Percentiles rank a stretch among this genome's conserved stretches.
Evolutionary conservation across 2,888 invertebrate species (phyloP).

Genomic region (Lithophane socia): DNA sequence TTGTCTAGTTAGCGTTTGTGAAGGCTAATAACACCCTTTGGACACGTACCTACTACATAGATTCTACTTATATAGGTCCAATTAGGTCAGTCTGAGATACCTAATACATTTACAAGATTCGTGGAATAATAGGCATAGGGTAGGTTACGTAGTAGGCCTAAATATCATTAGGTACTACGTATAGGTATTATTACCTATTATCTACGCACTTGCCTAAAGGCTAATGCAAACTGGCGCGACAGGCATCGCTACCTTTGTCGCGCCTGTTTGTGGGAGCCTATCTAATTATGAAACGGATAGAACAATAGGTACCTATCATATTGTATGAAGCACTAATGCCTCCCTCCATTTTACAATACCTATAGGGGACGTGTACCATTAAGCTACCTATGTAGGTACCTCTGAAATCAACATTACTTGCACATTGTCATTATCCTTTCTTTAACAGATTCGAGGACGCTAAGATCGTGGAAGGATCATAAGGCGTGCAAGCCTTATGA

Average conservation of each 20-base stretch:
- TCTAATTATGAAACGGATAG: not conserved
- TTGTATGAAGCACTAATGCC: not conserved
- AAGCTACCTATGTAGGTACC: not conserved
- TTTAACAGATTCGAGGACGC: not conserved
- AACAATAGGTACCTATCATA: not conserved
- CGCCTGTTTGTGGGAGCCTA: not conserved
- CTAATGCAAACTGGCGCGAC: no score
- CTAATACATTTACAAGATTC: not conserved
- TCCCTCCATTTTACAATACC: not conserved
- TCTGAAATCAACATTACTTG: not conserved
- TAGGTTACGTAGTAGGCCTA: not conserved
- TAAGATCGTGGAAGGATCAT: not conserved
- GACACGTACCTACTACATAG: not conserved
- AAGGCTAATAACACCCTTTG: slow-evolving; percentile 14
- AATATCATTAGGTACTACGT: not conserved
- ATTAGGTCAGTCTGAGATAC: no score
- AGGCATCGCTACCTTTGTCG: no score
- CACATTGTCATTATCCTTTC: not conserved
- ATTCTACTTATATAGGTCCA: not conserved
- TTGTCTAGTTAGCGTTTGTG: slow-evolving; percentile 11
- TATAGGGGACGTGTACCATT: not conserved
- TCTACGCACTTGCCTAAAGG: not conserved
- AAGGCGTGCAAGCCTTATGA: not conserved
- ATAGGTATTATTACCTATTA: not conserved
- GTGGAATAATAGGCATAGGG: not conserved